Conservation (phyloP, 37 sponge, comb jelly and placozoan species). For the Cliona cf. orientalis region DNA sequence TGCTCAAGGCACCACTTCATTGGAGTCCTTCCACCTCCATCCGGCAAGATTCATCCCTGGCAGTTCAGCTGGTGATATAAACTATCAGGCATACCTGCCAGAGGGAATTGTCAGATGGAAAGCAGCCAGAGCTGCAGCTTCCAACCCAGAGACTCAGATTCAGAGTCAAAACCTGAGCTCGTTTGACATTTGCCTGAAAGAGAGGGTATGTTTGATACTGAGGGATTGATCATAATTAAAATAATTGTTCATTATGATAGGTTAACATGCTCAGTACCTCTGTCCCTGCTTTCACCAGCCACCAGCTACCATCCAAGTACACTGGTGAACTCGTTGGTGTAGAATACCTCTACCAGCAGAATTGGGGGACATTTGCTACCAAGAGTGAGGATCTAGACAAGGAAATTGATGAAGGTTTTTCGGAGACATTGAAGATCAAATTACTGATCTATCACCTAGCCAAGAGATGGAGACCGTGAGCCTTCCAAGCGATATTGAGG, state of each 20-base stretch:
- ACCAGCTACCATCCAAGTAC: slow-evolving; percentile 20
- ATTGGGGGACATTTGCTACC: not conserved
- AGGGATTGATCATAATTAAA: not conserved
- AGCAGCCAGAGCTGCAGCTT: not conserved
- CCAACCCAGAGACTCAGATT: no score
- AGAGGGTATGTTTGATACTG: not conserved
- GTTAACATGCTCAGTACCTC: slow-evolving; percentile 13
- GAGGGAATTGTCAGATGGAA: slow-evolving; percentile 27
- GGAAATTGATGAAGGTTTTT: not conserved
- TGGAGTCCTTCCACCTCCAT: slow-evolving; percentile 30
- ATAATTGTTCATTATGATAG: not conserved
- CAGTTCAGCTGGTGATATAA: slow-evolving; percentile 7
- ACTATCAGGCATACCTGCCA: slow-evolving; percentile 33
- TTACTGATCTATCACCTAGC: no score
- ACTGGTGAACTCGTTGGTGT: slow-evolving; percentile 42
- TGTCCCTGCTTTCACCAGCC: not conserved
- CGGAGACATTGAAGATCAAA: slow-evolving; percentile 21
- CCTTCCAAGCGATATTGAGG: not conserved
- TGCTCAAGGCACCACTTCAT: slow-evolving; percentile 38
- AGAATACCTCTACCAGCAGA: slow-evolving; percentile 30
- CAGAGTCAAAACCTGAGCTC: not conserved
- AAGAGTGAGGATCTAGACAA: not conserved
- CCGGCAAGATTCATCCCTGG: slow-evolving; percentile 26
- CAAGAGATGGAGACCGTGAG: no score
- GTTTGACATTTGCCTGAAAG: not conserved